Evolutionary conservation across 1,140 invertebrate genomes (phyloP), one percentile per base, ranked within the genome.

Genomic region (Paracyclopina nana): DNA sequence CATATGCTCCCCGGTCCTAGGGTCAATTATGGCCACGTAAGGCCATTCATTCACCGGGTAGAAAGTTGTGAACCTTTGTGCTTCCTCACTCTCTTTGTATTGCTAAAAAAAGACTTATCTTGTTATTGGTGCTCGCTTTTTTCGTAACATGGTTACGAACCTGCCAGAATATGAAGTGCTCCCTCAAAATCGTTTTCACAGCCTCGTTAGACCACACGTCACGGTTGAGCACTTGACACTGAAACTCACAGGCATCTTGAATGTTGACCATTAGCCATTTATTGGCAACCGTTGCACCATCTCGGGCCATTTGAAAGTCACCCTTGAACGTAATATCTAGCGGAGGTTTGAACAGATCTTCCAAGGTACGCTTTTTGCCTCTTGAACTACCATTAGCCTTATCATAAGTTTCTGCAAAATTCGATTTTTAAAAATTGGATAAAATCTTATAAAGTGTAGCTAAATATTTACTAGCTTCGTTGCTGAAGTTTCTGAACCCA

Each of bases 101-200:
- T 78, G 73, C 75, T 78, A 53, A 16, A 60, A 58, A 57, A 55
- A 53, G n/a, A n/a, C n/a, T n/a, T n/a, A n/a, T n/a, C n/a, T n/a
- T n/a, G n/a, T n/a, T n/a, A n/a, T n/a, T n/a, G n/a, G n/a, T n/a
- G n/a, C n/a, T n/a, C n/a, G n/a, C n/a, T n/a, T n/a, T n/a, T n/a
- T n/a, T n/a, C n/a, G n/a, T n/a, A n/a, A n/a, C n/a, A n/a, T n/a
- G n/a, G 22, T 52, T 22, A 1, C 58, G 59, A 59, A 79, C 77
- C 70, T 82, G 80, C 78, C 78, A 82, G 54, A 83, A 72, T n/a
- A 81, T 63, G 60, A 83, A 82, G 63, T 79, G 73, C 55, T 77
- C 69, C 44, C 71, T 70, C 16, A 82, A 62, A 41, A 83, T 67
- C 40, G 70, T 69, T 52, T 76, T 73, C 1, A 82, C 71, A 52